Evolutionary conservation across 2,113 vertebrate genomes (phyloP).

Genomic region (Ornithorhynchus anatinus): DNA sequence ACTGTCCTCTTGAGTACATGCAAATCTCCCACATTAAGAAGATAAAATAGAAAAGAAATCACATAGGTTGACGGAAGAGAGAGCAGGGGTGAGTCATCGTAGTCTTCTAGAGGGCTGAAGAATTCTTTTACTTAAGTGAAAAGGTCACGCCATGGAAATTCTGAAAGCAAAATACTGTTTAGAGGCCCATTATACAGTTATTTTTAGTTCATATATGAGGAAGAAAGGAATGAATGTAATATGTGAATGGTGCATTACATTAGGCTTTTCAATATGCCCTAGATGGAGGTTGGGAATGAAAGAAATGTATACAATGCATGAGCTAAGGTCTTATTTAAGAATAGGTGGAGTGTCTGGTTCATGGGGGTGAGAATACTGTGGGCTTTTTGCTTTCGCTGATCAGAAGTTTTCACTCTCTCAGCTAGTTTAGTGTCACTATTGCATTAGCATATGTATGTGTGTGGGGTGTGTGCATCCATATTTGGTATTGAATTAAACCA

Average conservation of each 20-base stretch:
- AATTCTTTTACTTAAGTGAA: neutral
- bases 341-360: constrained; percentile 3
- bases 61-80: neutral
- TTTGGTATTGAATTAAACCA: no score
- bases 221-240: constrained; percentile 4
- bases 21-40: neutral
- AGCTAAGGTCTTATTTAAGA: neutral
- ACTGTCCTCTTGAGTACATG: neutral
- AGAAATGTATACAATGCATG: constrained; percentile 23
- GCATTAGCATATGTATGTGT: no score
- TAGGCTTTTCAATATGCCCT: neutral
- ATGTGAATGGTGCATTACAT: neutral
- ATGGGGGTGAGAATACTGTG: constrained; percentile 2
- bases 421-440: no score
- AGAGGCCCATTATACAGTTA: neutral
- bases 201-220: neutral
- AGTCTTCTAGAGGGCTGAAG: neutral
- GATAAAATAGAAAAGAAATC: neutral
- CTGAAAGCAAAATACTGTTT: neutral
- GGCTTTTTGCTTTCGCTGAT: neutral
- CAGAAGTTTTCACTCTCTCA: no score
- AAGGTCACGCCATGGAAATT: neutral
- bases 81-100: neutral
- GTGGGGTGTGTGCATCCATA: no score
- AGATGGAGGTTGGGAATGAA: constrained; percentile 31